Evolutionary conservation across 2,797 vertebrate genomes (phyloP).

Genomic region (Hypotaenidia okinawae): DNA sequence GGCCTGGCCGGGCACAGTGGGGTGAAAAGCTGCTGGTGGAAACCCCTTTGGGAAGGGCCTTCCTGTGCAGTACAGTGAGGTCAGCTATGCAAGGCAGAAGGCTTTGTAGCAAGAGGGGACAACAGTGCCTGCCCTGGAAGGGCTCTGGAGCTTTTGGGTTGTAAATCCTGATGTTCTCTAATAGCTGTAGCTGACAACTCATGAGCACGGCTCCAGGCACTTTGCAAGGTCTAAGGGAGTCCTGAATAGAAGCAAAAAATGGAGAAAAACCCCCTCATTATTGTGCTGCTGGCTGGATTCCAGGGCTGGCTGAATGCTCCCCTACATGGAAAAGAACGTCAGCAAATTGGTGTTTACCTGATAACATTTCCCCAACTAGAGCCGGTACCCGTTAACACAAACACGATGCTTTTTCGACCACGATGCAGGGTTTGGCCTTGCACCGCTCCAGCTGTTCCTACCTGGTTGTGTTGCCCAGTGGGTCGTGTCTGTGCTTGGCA

Average conservation of each 20-base stretch:
- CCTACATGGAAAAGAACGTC: fast-evolving
- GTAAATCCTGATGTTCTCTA: background rate
- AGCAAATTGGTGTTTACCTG: background rate
- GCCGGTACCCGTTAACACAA: background rate
- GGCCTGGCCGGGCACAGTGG: background rate
- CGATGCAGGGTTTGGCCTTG: constrained; percentile 14
- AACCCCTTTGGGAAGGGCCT: background rate
- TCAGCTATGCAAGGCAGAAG: background rate
- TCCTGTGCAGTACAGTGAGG: background rate
- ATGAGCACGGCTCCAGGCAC: background rate
- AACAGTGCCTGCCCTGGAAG: background rate
- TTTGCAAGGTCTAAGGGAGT: background rate
- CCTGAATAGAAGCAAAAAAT: background rate
- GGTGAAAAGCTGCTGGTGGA: background rate
- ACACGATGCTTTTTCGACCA: background rate
- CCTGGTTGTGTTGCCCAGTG: background rate
- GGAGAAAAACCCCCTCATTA: background rate
- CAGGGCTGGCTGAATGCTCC: background rate
- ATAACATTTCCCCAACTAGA: fast-evolving
- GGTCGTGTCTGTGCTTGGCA: background rate
- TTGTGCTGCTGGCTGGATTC: background rate
- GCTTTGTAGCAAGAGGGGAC: background rate
- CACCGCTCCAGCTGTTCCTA: constrained; percentile 20
- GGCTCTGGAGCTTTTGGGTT: background rate
- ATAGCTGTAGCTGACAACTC: background rate